Base-by-base conservation (phyloP, 2,888 invertebrate genomes). In the Drosophila fungiperda region DNA sequence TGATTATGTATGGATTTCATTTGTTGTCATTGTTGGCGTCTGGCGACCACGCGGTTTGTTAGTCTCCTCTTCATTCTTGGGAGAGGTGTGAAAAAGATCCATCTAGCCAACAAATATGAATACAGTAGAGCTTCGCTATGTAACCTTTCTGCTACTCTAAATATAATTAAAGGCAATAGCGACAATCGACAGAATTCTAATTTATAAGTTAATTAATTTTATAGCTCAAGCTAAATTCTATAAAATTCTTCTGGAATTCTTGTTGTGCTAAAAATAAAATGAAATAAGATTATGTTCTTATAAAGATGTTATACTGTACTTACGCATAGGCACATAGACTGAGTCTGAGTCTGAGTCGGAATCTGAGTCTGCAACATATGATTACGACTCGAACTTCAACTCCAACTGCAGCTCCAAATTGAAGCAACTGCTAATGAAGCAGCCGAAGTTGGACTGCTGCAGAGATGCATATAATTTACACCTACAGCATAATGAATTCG, bases 1-100 rank as follows among this genome's bases (percentile, higher is more conserved):
- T 82, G 84, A 82, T 83, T 83, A 83, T 83, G 83, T 81, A 83
- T 83, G 81, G 78, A 77, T 81, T 70, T 81, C 83, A 83, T 83
- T 82, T 82, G 81, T 73, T 81, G 83, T 74, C 83, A 76, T 76
- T 76, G 76, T 76, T 63, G 40, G 49, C 49, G 12, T 23, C 55
- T 29, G 68, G 29, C 40, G 53, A 57, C 62, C 57, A 55, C 54
- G 64, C 66, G 73, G 55, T 50, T 81, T 74, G 65, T 48, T 64
- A 54, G 62, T 40, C 63, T 53, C 61, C 65, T 48, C 61, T 60
- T 55, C 58, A 55, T 66, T 61, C 64, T 60, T 65, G 36, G 20
- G 55, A 76, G 69, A 82, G 81, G 83, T 83, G 83, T 74, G 73
- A 83, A 83, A 66, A 45, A 45, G 59, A 49, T 12, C 45, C 36